A percentile compares a stretch with the other conserved stretches of the same genome.
These are phyloP conservation scores for Alosa sapidissima DNA, from an alignment of 2,797 vertebrate genomes.

Conservation along the genomic window DNA sequence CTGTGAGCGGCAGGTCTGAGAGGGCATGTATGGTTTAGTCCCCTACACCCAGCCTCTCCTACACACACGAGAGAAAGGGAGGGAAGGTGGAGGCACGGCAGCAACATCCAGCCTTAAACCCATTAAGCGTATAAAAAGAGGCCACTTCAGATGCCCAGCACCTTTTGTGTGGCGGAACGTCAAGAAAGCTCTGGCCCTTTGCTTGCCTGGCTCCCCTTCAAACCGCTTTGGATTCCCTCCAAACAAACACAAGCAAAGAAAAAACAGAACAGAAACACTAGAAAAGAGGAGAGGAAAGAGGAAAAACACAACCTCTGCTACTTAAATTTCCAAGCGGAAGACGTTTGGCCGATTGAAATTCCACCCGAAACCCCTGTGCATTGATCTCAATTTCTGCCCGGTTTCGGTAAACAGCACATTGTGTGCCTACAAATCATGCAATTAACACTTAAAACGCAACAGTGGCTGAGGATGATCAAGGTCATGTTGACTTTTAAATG, in stretches of 20 bases:
- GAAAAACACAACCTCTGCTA: conserved; percentile 49
- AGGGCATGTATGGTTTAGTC: neutral
- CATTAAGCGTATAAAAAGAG: conserved; percentile 31
- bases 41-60: too few species aligned
- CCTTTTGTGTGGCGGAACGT: conserved; percentile 29
- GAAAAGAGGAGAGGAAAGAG: conserved; percentile 32
- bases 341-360: conserved; percentile 67
- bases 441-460: conserved; percentile 74
- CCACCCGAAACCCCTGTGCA: conserved; percentile 61
- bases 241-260: conserved; percentile 45
- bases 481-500: conserved; percentile 59
- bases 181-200: conserved; percentile 28
- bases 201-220: conserved; percentile 14
- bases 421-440: conserved; percentile 73
- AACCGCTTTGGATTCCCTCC: conserved; percentile 39
- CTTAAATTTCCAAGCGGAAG: conserved; percentile 64
- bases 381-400: conserved; percentile 70
- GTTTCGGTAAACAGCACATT: conserved; percentile 73
- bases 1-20: neutral
- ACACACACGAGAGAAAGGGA: neutral
- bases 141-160: conserved; percentile 10
- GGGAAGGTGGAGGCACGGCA: neutral
- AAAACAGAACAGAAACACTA: neutral
- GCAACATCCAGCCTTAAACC: conserved; percentile 24
- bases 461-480: conserved; percentile 60